Evolutionary conservation across 1,140 invertebrate genomes (phyloP), one percentile per base, ranked within the genome.

Genomic region (Hyles vespertilio): DNA sequence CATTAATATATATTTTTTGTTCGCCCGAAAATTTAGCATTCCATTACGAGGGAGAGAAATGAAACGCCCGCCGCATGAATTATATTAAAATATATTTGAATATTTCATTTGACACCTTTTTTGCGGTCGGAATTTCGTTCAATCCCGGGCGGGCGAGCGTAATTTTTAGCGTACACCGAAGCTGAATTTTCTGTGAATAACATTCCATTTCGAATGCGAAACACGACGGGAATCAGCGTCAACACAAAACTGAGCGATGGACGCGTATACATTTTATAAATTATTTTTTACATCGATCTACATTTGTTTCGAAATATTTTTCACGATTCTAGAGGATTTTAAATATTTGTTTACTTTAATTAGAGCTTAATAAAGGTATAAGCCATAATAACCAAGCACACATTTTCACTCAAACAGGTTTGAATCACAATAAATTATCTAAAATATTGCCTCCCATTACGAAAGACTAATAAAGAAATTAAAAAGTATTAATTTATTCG

Each of bases 1-100:
- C 85, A 88, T 88, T 88, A 88, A 88, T 88, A 88, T 88, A 88
- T 88, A 85, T 87, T 88, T 88, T 88, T 86, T 87, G 85, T 85
- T 83, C 78, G 75, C 79, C 82, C 76, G 80, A 87, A 87, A 88
- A 88, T 88, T 88, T 88, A 88, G 83, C 85, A 88, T 88, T 88
- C 85, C 83, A 85, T 88, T 88, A 88, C 82, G 75, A 77, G 84
- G 85, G 84, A 85, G 82, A 85, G 85, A 87, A 88, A 88, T 88
- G 85, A 83, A 87, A 88, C 81, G 81, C 85, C 82, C 82, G 83
- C 84, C 79, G 84, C 84, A 88, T 88, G 85, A 88, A 88, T 88
- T 88, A 88, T 88, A 88, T 88, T 89, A 89, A 87, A 89, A 89
- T 89, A 89, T 84, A 89, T 89, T 89, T 89, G 86, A 89, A 89